Evolutionary conservation across 2,797 vertebrate species (phyloP).

Genomic region (Leptoclinus maculatus): DNA sequence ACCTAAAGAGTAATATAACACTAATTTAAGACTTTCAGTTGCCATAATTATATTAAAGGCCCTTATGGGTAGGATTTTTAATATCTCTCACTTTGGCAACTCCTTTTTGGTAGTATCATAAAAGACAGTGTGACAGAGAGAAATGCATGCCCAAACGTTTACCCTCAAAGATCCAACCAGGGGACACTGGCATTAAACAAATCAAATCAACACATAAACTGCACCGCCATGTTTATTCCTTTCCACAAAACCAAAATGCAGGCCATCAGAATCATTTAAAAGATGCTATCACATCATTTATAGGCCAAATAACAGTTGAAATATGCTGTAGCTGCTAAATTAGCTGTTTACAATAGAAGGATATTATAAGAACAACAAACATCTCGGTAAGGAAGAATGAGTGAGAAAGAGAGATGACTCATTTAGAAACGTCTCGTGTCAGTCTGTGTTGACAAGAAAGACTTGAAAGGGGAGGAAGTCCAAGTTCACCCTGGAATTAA

Average conservation of each 20-base stretch:
- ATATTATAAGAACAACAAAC: slow-evolving; percentile 46
- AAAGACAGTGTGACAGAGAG: neutral
- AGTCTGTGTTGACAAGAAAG: slow-evolving; percentile 48
- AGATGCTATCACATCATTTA: neutral
- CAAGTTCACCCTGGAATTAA: slow-evolving; percentile 72
- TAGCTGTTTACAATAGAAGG: neutral
- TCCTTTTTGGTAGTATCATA: neutral
- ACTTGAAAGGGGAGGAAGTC: slow-evolving; percentile 70
- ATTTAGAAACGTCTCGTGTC: slow-evolving; percentile 48
- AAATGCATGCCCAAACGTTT: neutral
- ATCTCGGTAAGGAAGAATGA: slow-evolving; percentile 20
- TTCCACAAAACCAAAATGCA: neutral
- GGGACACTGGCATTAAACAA: neutral
- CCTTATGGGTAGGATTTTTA: neutral
- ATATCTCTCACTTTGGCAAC: neutral
- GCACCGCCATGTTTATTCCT: neutral
- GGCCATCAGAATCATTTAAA: neutral
- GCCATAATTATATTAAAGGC: neutral
- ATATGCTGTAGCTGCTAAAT: neutral
- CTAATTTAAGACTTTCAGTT: neutral
- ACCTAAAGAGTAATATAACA: neutral
- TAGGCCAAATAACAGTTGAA: neutral
- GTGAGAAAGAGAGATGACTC: slow-evolving; percentile 50
- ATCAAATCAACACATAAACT: neutral
- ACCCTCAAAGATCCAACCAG: neutral